Conservation (phyloP, 2,888 invertebrate species). For the Pediacus dermestoides region DNA sequence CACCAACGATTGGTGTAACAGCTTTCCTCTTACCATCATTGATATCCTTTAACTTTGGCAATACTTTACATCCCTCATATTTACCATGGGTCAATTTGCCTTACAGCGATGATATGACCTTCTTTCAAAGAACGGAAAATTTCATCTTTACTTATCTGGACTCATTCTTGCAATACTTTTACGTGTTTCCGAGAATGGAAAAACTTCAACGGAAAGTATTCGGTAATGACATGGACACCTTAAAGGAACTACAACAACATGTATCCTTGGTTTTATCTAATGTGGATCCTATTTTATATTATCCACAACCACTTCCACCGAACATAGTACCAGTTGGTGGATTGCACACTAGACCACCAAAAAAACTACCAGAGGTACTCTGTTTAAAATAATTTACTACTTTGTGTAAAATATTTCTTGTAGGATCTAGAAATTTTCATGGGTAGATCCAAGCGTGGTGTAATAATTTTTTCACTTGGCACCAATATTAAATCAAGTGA, state of each 20-base stretch:
- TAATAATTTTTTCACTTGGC: slow-evolving; percentile 46
- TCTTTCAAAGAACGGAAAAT: slow-evolving; percentile 30
- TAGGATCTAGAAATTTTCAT: slow-evolving; percentile 40
- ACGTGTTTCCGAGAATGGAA: slow-evolving; percentile 18
- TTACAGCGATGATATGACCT: slow-evolving; percentile 28
- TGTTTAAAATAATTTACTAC: neutral
- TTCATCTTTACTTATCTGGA: slow-evolving; percentile 19
- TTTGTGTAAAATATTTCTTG: slow-evolving; percentile 14
- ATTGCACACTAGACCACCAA: slow-evolving; percentile 35
- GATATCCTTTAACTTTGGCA: slow-evolving; percentile 29
- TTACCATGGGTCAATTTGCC: slow-evolving; percentile 25
- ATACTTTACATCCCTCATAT: slow-evolving; percentile 30
- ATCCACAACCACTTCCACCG: slow-evolving; percentile 39
- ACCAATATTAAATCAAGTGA: slow-evolving; percentile 39
- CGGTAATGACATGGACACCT: slow-evolving; percentile 28
- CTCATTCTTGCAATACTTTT: slow-evolving; percentile 14
- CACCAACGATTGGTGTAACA: slow-evolving; percentile 33
- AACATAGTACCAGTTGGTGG: slow-evolving; percentile 45
- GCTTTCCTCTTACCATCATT: slow-evolving; percentile 25
- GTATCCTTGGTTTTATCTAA: slow-evolving; percentile 38
- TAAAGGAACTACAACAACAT: slow-evolving; percentile 30
- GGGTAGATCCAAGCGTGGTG: slow-evolving; percentile 41
- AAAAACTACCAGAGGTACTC: slow-evolving; percentile 35
- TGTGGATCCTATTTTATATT: slow-evolving; percentile 35
- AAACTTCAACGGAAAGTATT: slow-evolving; percentile 27